Conservation (phyloP, 2,888 invertebrate species). For the Aleiodes testaceus region DNA sequence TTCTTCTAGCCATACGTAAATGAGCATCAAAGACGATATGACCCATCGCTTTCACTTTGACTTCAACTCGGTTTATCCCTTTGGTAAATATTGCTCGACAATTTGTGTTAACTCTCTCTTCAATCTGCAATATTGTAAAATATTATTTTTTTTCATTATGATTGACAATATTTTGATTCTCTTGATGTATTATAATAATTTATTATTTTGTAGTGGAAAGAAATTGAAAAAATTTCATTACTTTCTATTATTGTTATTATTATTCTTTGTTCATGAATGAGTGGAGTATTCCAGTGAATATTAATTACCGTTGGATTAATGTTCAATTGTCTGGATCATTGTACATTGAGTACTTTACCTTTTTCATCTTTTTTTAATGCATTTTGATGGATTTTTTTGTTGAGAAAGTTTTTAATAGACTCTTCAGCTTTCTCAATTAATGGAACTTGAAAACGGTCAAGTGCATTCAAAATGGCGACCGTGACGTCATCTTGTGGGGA, state of each 20-base stretch:
- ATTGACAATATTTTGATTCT: background rate
- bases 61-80: conserved; percentile 9
- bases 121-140: background rate
- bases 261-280: background rate
- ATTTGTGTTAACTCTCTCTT: conserved; percentile 11
- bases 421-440: too few relatives aligned
- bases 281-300: background rate
- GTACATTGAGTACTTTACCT: background rate
- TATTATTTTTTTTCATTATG: background rate
- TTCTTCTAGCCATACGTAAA: background rate
- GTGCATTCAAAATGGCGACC: background rate
- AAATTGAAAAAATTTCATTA: background rate
- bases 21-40: conserved; percentile 16
- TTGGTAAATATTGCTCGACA: conserved; percentile 7
- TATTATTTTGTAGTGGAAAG: too few relatives aligned
- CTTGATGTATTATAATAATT: too few relatives aligned
- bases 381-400: too few relatives aligned
- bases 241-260: background rate
- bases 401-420: too few relatives aligned
- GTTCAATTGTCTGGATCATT: background rate
- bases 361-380: too few relatives aligned
- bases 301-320: background rate
- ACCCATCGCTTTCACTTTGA: conserved; percentile 32
- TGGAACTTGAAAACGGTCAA: background rate
- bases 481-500: background rate